Evolutionary conservation across 2,113 vertebrate species (phyloP), one percentile per base, ranked within the genome.

Genomic region (Orycteropus afer): DNA sequence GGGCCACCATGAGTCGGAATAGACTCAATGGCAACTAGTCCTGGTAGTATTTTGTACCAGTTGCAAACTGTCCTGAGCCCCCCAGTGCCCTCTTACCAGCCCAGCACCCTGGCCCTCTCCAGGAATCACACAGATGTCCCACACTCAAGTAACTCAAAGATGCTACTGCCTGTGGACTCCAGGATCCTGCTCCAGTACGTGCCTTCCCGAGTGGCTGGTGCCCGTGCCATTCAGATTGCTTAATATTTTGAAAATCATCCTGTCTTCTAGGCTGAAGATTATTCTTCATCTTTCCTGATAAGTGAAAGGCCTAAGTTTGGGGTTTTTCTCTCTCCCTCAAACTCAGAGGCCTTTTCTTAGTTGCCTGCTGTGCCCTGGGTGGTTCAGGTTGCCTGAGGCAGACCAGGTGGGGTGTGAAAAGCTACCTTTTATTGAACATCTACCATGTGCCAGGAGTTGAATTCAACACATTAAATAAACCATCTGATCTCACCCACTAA

Each of bases 361-460:
- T 49, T 59, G 17, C 37, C 47, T 1, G 3, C 55, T 73, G 42
- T 84, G 37, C 23, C 57, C 47, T 69, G 83, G 45, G 93, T 82
- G 34, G 89, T 79, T 91, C 80, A 59, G 42, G 32, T 25, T 18
- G 0, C 92, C 49, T 4, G 22, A 80, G 69, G 78, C 57, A 20
- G 25, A 34, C 45, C 40, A 83, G 90, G 81, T 59, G 17, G 22
- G n/a, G 61, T 49, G 27, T 67, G 85, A 51, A 85, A 74, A 88
- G 63, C 17, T 84, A 69, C 61, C 77, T 86, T 29, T 74, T 49
- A 61, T 3, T 71, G 69, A 77, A 45, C 5, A n/a, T 25, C 49
- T 37, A 63, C 55, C 55, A 22, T 3, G 45, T n/a, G 80, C 91
- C 89, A 93, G 51, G 34, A 78, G 86, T 47, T 15, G 27, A 40